Evolutionary conservation across 2,797 vertebrate species (phyloP), one percentile per base, ranked within the genome.

Genomic region (Holocentrus rufus): DNA sequence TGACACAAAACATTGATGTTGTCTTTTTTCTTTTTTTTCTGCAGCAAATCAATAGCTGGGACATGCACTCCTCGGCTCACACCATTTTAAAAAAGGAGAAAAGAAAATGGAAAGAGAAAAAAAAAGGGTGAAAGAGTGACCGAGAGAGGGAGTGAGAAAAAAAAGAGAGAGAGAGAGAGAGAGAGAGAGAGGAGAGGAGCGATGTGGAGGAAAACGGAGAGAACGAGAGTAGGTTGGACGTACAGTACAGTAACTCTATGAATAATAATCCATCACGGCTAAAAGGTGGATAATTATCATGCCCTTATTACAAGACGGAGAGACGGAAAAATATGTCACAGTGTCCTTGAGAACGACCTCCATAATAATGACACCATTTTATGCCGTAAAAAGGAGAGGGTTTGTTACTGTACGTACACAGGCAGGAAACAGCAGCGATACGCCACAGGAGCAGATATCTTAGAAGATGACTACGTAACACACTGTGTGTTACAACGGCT

Each of bases 341-440:
- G 47, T 70, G 87, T 87, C 88, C 88, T 91, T 91, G 80, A 85
- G 69, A 75, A 77, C 81, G 83, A 88, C 90, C 86, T 86, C 64
- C 68, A 80, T 70, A 47, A 81, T 54, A 83, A 80, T 66, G 84
- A 83, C 69, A 85, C 82, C 68, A 85, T 85, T 86, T 81, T 70
- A 85, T 69, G 27, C 68, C 42, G 55, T 55, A 49, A 66, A 79
- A 79, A n/a, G n/a, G 23, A 3, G 53, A 47, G 68, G 54, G 39
- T 74, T 67, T 69, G 72, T 57, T 72, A 72, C 57, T 55, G 56
- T 36, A 62, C 23, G 3, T 36, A 47, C 22, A 72, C 57, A 68
- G 72, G 50, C 56, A 61, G 46, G 69, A 58, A 57, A 57, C 3
- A 18, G 61, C 22, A 1, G 55, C 47, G 63, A 82, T 25, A 50